phyloP scores from a whole-genome alignment of 2,113 vertebrate species.

The Rattus rattus region DNA sequence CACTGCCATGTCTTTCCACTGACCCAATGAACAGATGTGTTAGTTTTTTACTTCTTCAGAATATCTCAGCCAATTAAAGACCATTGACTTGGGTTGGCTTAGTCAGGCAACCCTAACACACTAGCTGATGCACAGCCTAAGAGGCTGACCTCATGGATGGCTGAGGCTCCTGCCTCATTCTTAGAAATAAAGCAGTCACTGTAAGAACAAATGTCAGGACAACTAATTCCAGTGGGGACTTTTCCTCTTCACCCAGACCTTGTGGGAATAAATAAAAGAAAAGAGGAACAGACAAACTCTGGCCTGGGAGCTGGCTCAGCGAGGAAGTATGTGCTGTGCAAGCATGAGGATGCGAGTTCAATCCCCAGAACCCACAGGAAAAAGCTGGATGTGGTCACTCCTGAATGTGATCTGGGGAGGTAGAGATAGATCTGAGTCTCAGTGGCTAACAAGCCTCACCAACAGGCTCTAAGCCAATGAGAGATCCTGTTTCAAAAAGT shows the following conservation, averaged over 20 bases:
- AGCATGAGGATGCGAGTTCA: neutral
- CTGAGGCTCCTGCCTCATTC: neutral
- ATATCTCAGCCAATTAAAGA: slow-evolving; percentile 15
- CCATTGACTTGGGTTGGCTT: neutral
- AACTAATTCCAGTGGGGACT: neutral
- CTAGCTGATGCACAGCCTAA: neutral
- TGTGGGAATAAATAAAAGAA: neutral
- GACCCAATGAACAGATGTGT: slow-evolving; percentile 70
- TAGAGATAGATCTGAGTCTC: neutral
- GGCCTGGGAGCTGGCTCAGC: neutral
- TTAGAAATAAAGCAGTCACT: neutral
- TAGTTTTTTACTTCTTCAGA: slow-evolving; percentile 47
- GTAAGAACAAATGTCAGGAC: neutral
- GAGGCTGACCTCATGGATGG: neutral
- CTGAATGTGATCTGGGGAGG: neutral
- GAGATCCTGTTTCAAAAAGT: neutral
- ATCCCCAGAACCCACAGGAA: neutral
- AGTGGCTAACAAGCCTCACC: neutral
- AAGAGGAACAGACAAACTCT: neutral
- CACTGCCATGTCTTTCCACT: slow-evolving; percentile 25
- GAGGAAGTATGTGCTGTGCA: neutral
- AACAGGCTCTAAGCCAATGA: neutral
- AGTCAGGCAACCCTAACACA: neutral
- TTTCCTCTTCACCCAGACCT: neutral
- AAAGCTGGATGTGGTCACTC: neutral